phyloP scores from a whole-genome alignment of 2,797 vertebrate genomes.

The Tachyglossus aculeatus region DNA sequence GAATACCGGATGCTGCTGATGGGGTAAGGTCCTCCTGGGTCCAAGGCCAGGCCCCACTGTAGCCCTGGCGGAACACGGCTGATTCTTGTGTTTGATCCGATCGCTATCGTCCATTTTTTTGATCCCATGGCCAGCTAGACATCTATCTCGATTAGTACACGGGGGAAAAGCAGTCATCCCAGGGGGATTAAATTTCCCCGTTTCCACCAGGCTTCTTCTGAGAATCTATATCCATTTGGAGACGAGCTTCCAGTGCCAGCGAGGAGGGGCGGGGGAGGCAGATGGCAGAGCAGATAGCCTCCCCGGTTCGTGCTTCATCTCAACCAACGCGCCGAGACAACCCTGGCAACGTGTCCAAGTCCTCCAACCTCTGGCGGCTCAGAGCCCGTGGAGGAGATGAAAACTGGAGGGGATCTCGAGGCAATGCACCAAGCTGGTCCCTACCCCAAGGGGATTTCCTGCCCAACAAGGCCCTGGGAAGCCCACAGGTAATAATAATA shows the following conservation, averaged over 20 bases:
- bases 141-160: conserved; percentile 59
- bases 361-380: conserved; percentile 8
- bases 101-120: conserved; percentile 71
- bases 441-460: too few species aligned
- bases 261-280: not conserved
- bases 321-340: not conserved
- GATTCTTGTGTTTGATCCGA: conserved; percentile 68
- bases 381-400: too few species aligned
- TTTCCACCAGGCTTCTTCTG: conserved; percentile 25
- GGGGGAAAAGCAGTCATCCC: conserved; percentile 48
- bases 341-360: conserved; percentile 23
- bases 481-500: too few species aligned
- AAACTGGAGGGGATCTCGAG: too few species aligned
- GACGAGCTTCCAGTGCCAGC: conserved; percentile 19
- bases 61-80: conserved; percentile 55
- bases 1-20: conserved; percentile 24
- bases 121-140: conserved; percentile 61
- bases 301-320: conserved; percentile 5
- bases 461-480: too few species aligned
- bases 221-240: conserved; percentile 25
- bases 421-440: too few species aligned
- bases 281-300: conserved; percentile 12
- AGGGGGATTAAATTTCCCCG: conserved; percentile 44
- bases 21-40: conserved; percentile 1
- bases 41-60: too few species aligned